Evolutionary conservation across 1,140 invertebrate genomes (phyloP), one percentile per base, ranked within the genome.

Genomic region (Halesus radiatus): DNA sequence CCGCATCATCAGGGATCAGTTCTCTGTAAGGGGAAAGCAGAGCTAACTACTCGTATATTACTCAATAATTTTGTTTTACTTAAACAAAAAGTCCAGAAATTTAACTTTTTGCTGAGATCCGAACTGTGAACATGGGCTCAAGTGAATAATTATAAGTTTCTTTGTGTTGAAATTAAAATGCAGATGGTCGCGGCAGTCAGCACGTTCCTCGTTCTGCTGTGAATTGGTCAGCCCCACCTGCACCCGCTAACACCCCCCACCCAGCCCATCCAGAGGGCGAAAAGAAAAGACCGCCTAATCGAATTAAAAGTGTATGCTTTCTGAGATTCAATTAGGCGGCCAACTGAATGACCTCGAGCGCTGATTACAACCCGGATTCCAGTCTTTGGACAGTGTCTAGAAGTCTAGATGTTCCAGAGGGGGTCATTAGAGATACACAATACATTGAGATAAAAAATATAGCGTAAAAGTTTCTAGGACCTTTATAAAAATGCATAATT

Each of bases 291-390:
- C 68, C 18, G 26, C 58, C 64, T 78, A 68, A 82, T 82, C 81
- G 81, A 82, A 82, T 82, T 82, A 82, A 82, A 82, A 82, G 74
- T 82, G 74, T 82, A 74, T 78, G 78, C 78, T 66, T 64, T 74
- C 78, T 62, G 81, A 82, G 81, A 82, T 82, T 82, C 81, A 82
- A 82, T 82, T 82, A 80, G 66, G 50, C n/a, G 29, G 62, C 68
- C 50, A 52, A 72, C 20, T 72, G 68, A 32, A 72, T 72, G 60
- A 80, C 68, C 68, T 52, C 68, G 37, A 26, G 20, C 37, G 68
- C 68, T 72, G 68, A 72, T 72, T 72, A 72, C 29, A 13, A n/a
- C 32, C n/a, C n/a, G 15, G 64, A 37, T 20, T 23, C 20, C 18
- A 50, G 20, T 13, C 20, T 52, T 16, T 52, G 68, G 68, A 22